Percentiles rank a stretch among this genome's conserved stretches.
Conservation (phyloP, 2,888 invertebrate species). For the Exephanes ischioxanthus region DNA sequence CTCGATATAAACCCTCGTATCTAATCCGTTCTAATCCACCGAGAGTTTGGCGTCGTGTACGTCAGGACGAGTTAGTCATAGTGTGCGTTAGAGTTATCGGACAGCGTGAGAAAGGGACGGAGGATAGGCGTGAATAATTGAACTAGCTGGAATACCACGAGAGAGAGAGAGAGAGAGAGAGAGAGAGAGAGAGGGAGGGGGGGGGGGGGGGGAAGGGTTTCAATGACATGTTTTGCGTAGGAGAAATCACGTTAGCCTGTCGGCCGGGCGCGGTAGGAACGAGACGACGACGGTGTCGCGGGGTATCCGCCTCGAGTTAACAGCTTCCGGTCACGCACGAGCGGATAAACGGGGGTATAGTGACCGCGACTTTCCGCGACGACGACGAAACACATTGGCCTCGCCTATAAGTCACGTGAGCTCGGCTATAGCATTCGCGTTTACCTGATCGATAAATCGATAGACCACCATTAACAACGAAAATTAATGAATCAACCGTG, state of each 20-base stretch:
- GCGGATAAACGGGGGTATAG: slow-evolving; percentile 62
- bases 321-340: slow-evolving; percentile 79
- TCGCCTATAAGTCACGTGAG: slow-evolving; percentile 47
- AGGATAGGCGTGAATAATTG: slow-evolving; percentile 40
- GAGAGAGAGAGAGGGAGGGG: slow-evolving; percentile 23
- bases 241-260: slow-evolving; percentile 65
- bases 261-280: slow-evolving; percentile 48
- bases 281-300: slow-evolving; percentile 43
- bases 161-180: slow-evolving; percentile 9
- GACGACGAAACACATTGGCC: slow-evolving; percentile 57
- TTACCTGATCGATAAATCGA: slow-evolving; percentile 32
- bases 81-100: slow-evolving; percentile 22
- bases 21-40: slow-evolving; percentile 40
- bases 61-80: slow-evolving; percentile 29
- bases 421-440: slow-evolving; percentile 29
- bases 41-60: slow-evolving; percentile 13
- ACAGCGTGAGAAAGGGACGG: slow-evolving; percentile 34
- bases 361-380: slow-evolving; percentile 45
- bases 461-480: slow-evolving; percentile 26
- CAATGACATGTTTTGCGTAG: slow-evolving; percentile 55
- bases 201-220: slow-evolving; percentile 39
- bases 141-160: slow-evolving; percentile 50
- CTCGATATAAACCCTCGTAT: slow-evolving; percentile 48
- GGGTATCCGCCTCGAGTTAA: slow-evolving; percentile 73
- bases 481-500: slow-evolving; percentile 17